Base-by-base conservation (phyloP, 2,797 vertebrate species). In the Sebastes iracundus region DNA sequence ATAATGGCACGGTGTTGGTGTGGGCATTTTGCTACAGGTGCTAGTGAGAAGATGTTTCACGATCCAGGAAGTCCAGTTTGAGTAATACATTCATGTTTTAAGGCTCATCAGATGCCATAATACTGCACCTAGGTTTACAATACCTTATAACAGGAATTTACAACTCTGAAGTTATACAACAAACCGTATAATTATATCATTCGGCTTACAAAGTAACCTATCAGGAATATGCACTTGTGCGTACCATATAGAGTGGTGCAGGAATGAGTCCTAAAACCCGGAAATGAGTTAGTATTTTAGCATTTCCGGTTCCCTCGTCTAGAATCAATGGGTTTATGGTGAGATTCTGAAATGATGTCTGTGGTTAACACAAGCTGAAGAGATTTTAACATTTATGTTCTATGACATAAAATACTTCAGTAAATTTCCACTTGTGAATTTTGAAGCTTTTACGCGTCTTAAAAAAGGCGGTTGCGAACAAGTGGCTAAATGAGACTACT, bases 1-100 rank as follows among this genome's bases (percentile, higher is more conserved):
- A 79, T 82, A 85, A 70, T 27, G 76, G 30, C 61, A 65, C 49
- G 23, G 28, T 63, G 35, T 55, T 65, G 52, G 13, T 72, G 52
- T 67, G 60, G 65, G 27, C 42, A 18, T 76, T 60, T 75, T 78
- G 64, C 46, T 64, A 33, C 67, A 75, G 64, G 59, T 65, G 49
- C 2, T 6, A 7, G 12, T 33, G 32, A 77, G 13, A 72, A 5
- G 46, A 76, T 64, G 58, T 83, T 46, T 61, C 28, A n/a, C 28
- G 7, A 32, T n/a, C 16, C 28, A 3, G 28, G 59, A 61, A 61
- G 30, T 61, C 59, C 59, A 61, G 30, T 38, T 62, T 62, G 20
- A 1, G 30, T 12, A 62, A 33, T n/a, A 33, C 28, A n/a, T 61
- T 32, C 3, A n/a, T 61, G 59, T 61, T 61, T 33, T 30, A 60